Percentiles rank a stretch among this genome's conserved stretches.
Evolutionary conservation across 2,888 invertebrate genomes (phyloP).

Genomic region (Noctua fimbriata): DNA sequence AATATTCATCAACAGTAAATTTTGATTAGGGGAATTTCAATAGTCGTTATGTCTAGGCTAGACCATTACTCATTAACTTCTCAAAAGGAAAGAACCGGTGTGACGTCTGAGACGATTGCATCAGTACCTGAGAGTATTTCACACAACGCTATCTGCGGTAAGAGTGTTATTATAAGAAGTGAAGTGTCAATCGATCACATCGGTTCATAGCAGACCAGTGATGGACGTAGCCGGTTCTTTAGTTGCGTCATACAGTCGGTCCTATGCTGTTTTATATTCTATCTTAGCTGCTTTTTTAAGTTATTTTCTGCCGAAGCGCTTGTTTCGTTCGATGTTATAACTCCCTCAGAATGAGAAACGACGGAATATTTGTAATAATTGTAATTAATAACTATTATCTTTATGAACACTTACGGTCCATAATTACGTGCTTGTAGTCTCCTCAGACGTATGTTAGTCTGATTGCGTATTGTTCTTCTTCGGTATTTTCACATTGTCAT

Average conservation of each 20-base stretch:
- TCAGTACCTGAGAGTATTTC: constrained; percentile 24
- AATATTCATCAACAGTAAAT: not conserved
- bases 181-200: constrained; percentile 18
- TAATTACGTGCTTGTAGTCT: constrained; percentile 29
- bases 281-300: not conserved
- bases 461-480: constrained; percentile 16
- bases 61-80: constrained; percentile 17
- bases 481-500: constrained; percentile 14
- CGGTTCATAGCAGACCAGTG: not conserved
- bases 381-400: constrained; percentile 24
- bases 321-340: not conserved
- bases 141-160: constrained; percentile 12
- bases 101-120: constrained; percentile 38
- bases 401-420: constrained; percentile 15
- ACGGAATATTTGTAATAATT: constrained; percentile 16
- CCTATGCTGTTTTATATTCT: not conserved
- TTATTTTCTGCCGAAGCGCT: not conserved
- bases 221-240: not conserved
- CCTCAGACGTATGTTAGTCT: constrained; percentile 3
- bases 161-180: not conserved
- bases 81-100: constrained; percentile 26
- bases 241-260: not conserved
- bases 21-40: not conserved
- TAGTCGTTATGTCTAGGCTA: constrained; percentile 10
- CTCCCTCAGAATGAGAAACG: constrained; percentile 1